Evolutionary conservation across 2,888 invertebrate species (phyloP).

Genomic region (Epiperipatus broadwayi): DNA sequence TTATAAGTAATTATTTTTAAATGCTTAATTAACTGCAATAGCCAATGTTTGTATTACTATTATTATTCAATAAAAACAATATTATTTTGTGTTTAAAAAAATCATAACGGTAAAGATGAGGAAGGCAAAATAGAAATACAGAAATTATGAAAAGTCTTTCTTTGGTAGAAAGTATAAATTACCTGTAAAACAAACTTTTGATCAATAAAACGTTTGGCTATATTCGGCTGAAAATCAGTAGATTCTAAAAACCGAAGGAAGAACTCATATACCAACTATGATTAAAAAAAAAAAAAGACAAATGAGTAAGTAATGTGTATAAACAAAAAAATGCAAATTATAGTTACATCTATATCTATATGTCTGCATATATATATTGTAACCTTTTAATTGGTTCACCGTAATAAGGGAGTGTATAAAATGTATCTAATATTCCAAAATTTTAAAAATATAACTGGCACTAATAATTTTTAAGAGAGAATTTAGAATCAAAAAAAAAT

Average conservation of each 20-base stretch:
- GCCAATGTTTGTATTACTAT: too few species aligned
- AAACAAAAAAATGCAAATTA: not conserved
- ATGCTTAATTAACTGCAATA: not conserved
- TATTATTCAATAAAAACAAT: not conserved
- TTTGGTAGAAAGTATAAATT: conserved; percentile 19
- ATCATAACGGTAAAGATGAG: not conserved
- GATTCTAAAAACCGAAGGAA: conserved; percentile 62
- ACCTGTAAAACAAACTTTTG: conserved; percentile 86
- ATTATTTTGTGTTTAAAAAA: not conserved
- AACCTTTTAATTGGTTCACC: too few species aligned
- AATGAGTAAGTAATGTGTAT: conserved; percentile 1
- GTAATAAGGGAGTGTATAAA: too few species aligned
- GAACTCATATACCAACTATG: conserved; percentile 44
- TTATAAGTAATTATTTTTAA: too few species aligned
- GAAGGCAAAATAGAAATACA: not conserved
- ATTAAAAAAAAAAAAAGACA: conserved; percentile 16
- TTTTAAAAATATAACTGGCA: too few species aligned
- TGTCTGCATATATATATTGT: too few species aligned
- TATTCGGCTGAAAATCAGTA: conserved; percentile 72
- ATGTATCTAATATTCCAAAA: too few species aligned
- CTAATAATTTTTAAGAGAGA: too few species aligned
- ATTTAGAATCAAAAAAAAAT: too few species aligned
- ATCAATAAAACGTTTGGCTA: conserved; percentile 81
- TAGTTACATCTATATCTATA: not conserved
- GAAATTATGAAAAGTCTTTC: conserved; percentile 1